Percentiles rank a stretch among this genome's conserved stretches.
phyloP scores from a whole-genome alignment of 64 coral and sea anemone species.

The Actinia tenebrosa region DNA sequence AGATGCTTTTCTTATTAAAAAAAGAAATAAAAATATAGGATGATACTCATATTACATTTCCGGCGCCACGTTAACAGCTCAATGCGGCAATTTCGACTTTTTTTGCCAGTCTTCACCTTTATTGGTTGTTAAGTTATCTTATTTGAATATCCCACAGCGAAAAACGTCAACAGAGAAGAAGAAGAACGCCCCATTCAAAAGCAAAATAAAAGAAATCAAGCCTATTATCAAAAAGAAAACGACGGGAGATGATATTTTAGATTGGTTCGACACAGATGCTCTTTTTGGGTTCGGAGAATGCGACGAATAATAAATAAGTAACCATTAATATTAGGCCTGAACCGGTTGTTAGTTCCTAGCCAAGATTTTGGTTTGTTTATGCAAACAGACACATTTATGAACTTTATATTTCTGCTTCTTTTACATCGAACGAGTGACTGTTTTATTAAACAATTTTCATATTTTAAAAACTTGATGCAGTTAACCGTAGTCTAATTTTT shows the following conservation, averaged over 20 bases:
- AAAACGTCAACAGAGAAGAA: slow-evolving; percentile 1
- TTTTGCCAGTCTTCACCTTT: background rate
- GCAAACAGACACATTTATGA: background rate
- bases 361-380: background rate
- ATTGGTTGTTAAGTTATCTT: background rate
- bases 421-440: background rate
- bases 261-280: slow-evolving; percentile 59
- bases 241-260: slow-evolving; percentile 18
- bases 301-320: background rate
- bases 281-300: slow-evolving; percentile 45
- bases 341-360: background rate
- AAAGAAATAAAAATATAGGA: no score
- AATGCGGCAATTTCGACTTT: no score
- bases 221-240: slow-evolving; percentile 38
- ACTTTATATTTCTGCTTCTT: background rate
- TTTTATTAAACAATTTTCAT: background rate
- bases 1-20: no score
- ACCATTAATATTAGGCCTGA: background rate
- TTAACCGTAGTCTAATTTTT: background rate
- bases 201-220: slow-evolving; percentile 48
- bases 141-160: background rate
- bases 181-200: slow-evolving; percentile 47
- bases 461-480: background rate
- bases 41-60: no score
- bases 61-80: no score